Conservation (phyloP, 2,113 vertebrate species). For the Lota lota region DNA sequence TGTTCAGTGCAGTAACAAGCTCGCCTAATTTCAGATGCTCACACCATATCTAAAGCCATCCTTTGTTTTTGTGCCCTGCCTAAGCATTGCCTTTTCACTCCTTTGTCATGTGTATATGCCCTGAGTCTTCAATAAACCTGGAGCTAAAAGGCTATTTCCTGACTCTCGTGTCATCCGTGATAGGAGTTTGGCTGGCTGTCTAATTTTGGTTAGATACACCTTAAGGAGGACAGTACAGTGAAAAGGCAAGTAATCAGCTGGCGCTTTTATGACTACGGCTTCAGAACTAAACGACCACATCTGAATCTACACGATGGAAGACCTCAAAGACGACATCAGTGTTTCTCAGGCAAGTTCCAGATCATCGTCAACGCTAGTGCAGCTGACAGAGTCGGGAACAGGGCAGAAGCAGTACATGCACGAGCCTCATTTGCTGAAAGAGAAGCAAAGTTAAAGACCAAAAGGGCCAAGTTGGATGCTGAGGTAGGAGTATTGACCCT, state of each 20-base stretch:
- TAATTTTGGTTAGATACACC: neutral
- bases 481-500: neutral
- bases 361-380: neutral
- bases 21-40: too few relatives aligned
- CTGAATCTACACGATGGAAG: too few relatives aligned
- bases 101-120: neutral
- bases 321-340: neutral
- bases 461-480: constrained; percentile 1
- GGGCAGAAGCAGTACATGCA: neutral
- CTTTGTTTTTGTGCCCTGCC: too few relatives aligned
- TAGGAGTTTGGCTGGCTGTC: neutral
- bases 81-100: constrained; percentile 1
- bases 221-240: neutral
- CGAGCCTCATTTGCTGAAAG: neutral
- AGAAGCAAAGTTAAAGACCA: neutral
- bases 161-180: neutral
- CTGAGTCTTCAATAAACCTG: neutral
- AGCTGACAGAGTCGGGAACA: too few relatives aligned
- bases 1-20: too few relatives aligned
- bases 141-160: constrained; percentile 1
- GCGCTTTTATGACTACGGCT: neutral
- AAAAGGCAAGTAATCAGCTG: neutral
- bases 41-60: too few relatives aligned
- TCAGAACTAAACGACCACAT: neutral
- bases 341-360: neutral